phyloP scores from a whole-genome alignment of 2,113 vertebrate genomes.

The Siniperca chuatsi region DNA sequence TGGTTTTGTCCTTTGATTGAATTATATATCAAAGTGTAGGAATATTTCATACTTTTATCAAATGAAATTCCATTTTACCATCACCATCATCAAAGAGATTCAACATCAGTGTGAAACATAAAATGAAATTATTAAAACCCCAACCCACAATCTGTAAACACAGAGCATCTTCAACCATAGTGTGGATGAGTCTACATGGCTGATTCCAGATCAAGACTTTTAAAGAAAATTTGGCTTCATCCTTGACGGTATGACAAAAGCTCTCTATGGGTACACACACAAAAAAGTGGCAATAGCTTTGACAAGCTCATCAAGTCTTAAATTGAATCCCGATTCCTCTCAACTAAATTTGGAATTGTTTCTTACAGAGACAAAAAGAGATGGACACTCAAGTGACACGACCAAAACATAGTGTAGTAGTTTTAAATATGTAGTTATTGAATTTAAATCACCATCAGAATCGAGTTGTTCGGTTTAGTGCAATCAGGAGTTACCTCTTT shows the following conservation, averaged over 20 bases:
- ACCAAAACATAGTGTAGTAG: neutral
- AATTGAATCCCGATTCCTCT: neutral
- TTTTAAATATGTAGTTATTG: neutral
- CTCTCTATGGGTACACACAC: neutral
- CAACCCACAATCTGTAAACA: neutral
- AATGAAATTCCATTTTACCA: conserved; percentile 20
- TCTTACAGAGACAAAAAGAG: neutral
- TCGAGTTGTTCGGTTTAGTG: neutral
- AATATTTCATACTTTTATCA: conserved; percentile 13
- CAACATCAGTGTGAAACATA: neutral
- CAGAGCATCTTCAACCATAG: neutral
- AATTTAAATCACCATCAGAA: neutral
- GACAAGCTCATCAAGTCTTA: conserved; percentile 6
- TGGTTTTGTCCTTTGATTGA: conserved; percentile 12
- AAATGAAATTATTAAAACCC: neutral
- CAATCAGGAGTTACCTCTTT: too few species aligned
- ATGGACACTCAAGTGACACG: neutral
- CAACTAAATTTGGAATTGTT: neutral
- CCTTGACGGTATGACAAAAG: neutral
- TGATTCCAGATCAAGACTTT: neutral
- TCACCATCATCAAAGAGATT: conserved; percentile 12
- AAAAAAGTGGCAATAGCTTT: neutral
- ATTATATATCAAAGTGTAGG: conserved; percentile 14
- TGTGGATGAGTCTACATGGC: neutral
- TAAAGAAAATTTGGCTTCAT: conserved; percentile 8